phyloP scores from a whole-genome alignment of 2,888 invertebrate genomes.

The Homarus gammarus region DNA sequence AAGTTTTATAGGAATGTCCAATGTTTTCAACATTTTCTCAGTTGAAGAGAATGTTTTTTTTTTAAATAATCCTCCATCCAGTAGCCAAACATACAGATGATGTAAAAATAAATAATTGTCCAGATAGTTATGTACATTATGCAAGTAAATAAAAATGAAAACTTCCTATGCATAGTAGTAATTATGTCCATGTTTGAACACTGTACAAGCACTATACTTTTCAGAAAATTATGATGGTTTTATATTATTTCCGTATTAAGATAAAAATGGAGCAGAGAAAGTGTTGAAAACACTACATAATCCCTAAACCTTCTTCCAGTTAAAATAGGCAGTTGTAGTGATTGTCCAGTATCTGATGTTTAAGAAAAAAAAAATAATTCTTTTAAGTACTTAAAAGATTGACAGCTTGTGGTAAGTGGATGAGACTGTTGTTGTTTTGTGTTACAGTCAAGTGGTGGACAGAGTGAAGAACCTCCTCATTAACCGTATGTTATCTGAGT shows the following conservation, averaged over 20 bases:
- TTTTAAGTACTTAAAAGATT: neutral
- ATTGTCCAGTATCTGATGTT: neutral
- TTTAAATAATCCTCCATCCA: too few relatives aligned
- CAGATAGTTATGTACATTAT: too few relatives aligned
- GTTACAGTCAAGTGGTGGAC: conserved; percentile 43
- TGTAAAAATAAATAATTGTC: too few relatives aligned
- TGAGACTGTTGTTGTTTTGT: conserved; percentile 29
- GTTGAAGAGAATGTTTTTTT: too few relatives aligned
- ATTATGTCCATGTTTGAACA: too few relatives aligned
- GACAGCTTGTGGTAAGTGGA: neutral
- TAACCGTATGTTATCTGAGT: conserved; percentile 30
- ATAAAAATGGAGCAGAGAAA: too few relatives aligned
- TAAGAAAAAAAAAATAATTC: neutral
- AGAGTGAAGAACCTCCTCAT: conserved; percentile 27
- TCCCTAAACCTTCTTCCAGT: neutral
- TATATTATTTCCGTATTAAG: too few relatives aligned
- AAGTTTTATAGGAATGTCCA: neutral
- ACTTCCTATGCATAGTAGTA: too few relatives aligned
- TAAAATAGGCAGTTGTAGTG: neutral
- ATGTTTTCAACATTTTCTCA: conserved; percentile 2
- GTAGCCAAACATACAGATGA: too few relatives aligned
- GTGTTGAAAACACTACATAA: neutral
- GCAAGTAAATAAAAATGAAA: too few relatives aligned
- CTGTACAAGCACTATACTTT: too few relatives aligned
- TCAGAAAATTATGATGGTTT: too few relatives aligned